Percentiles rank a stretch among this genome's conserved stretches.
phyloP scores from a whole-genome alignment of 2,888 invertebrate species.

The Diaphora mendica region DNA sequence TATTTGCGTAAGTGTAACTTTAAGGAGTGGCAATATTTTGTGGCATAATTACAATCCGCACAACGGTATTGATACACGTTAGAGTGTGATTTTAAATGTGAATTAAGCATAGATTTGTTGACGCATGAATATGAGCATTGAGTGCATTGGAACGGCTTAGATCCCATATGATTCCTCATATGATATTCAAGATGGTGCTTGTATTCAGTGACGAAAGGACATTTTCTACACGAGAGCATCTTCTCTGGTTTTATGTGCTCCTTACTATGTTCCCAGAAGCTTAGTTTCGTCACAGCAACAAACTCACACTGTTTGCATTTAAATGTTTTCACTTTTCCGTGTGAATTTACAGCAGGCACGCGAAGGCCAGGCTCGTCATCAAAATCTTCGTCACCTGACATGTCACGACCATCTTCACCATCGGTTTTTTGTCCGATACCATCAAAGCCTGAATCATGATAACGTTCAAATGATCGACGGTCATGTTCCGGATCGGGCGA shows the following conservation, averaged over 20 bases:
- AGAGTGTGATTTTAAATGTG: constrained; percentile 98
- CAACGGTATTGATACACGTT: constrained; percentile 97
- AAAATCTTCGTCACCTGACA: constrained; percentile 82
- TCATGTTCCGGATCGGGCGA: constrained; percentile 72
- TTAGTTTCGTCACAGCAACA: constrained; percentile 94
- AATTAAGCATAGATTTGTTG: constrained; percentile 99
- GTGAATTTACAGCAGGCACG: constrained; percentile 89
- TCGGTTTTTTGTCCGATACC: constrained; percentile 69
- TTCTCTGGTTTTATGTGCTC: constrained; percentile 98
- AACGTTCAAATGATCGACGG: constrained; percentile 74
- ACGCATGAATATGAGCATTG: constrained; percentile 96
- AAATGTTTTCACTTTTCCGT: constrained; percentile 95
- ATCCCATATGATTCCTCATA: constrained; percentile 96
- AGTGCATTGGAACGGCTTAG: constrained; percentile 97
- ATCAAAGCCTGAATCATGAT: constrained; percentile 84
- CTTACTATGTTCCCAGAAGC: constrained; percentile 97
- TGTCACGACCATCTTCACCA: constrained; percentile 79
- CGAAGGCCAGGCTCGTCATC: constrained; percentile 87
- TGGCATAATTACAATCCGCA: constrained; percentile 96
- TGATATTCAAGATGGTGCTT: constrained; percentile 99
- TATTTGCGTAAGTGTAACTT: constrained; percentile 98
- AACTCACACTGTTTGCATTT: constrained; percentile 97
- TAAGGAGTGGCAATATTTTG: constrained; percentile 99
- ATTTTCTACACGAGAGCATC: constrained; percentile 95
- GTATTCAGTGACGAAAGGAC: constrained; percentile 99